phyloP scores from a whole-genome alignment of 2,113 vertebrate species.

The Eurystomus gularis region DNA sequence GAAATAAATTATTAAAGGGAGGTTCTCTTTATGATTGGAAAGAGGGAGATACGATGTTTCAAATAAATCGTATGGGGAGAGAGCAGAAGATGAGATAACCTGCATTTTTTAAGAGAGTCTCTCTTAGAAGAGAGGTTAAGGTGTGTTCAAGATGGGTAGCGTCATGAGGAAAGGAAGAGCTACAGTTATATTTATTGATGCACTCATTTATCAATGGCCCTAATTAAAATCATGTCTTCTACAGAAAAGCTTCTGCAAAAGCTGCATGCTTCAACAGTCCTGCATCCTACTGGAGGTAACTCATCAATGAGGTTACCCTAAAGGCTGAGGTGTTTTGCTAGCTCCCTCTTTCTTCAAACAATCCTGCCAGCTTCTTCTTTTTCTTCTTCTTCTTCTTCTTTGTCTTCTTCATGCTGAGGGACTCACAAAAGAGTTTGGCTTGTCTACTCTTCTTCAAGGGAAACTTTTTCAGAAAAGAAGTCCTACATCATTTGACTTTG shows the following conservation, averaged over 20 bases:
- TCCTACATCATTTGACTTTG: neutral
- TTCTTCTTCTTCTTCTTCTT: too few relatives aligned
- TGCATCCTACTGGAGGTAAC: too few relatives aligned
- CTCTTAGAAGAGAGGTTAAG: neutral
- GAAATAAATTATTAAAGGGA: neutral
- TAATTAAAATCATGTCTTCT: neutral
- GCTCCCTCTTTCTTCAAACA: too few relatives aligned
- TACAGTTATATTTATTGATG: neutral
- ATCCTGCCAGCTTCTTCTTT: too few relatives aligned
- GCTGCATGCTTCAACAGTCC: neutral
- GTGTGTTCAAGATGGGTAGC: neutral
- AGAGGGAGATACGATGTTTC: neutral
- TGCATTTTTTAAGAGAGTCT: neutral
- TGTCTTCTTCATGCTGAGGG: too few relatives aligned
- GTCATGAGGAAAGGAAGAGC: neutral
- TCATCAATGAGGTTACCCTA: neutral
- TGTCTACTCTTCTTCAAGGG: neutral
- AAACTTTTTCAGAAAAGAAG: neutral
- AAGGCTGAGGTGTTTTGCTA: neutral
- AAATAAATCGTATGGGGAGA: neutral
- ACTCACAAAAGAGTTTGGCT: neutral
- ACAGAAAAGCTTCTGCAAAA: neutral
- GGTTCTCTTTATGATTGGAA: accelerated
- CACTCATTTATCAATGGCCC: accelerated
- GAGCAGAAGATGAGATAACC: neutral